These are phyloP conservation scores for Pristiophorus japonicus DNA, from an alignment of 2,113 vertebrate genomes.

Conservation along the genomic window DNA sequence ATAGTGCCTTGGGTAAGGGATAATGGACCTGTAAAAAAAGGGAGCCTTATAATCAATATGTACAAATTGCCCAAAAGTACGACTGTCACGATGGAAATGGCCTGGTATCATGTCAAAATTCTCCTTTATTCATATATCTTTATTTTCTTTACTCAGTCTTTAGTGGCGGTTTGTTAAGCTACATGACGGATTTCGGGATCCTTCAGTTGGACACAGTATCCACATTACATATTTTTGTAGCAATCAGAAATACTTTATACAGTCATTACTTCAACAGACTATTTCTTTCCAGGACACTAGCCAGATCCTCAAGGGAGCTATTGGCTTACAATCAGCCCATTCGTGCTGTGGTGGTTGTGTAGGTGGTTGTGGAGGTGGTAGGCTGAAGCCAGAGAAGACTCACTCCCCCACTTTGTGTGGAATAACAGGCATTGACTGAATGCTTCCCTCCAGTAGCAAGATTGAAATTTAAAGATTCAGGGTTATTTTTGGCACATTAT, in stretches of 20 bases:
- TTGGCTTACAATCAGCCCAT: neutral
- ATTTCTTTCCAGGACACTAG: constrained; percentile 12
- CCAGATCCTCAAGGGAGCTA: neutral
- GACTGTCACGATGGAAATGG: neutral
- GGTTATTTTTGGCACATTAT: neutral
- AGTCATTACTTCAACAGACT: neutral
- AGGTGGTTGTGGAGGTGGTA: neutral
- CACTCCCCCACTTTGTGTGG: neutral
- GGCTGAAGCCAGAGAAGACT: neutral
- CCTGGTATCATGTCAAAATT: neutral
- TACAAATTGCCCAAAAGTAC: neutral
- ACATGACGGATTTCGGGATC: neutral
- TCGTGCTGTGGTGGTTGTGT: neutral
- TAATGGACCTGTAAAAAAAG: neutral
- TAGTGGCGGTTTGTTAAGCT: neutral
- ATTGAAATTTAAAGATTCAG: neutral
- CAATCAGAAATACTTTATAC: neutral
- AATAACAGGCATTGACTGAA: neutral
- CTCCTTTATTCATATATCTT: neutral
- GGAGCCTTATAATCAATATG: neutral
- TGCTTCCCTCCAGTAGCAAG: neutral
- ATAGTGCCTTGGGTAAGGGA: neutral
- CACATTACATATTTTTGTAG: neutral
- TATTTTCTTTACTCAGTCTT: neutral
- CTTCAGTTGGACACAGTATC: neutral